Base-by-base conservation (phyloP, 1,140 invertebrate genomes). In the Drosophila orena region DNA sequence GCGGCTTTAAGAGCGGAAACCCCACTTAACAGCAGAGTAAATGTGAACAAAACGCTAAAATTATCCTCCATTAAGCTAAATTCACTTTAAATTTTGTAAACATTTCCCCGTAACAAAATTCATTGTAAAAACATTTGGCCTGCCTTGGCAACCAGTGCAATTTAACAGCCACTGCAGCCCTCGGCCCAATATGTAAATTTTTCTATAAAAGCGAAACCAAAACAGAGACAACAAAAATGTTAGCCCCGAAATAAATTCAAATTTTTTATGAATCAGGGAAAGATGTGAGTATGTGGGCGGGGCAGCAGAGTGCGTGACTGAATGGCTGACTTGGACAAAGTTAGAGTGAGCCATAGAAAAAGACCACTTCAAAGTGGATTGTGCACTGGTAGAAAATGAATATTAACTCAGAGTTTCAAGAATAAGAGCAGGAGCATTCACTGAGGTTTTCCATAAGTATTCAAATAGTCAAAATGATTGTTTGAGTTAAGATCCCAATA, bases 181-280 rank as follows among this genome's bases (percentile, higher is more conserved):
- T 64, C 56, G 37, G 52, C 53, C 10, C 60, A 66, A 70, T 85
- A 85, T 88, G 78, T 76, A 88, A 85, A 88, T 85, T 74, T 66
- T 56, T 22, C 15, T 17, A 58, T 44, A 61, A 65, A 65, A 68
- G 27, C 59, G 27, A 34, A 40, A 69, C 62, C 50, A 70, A 70
- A 70, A 69, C 42, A 68, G 49, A 69, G 35, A 34, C 66, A 46
- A 81, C 57, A 72, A 68, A 47, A 64, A 77, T 66, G 46, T 81
- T 70, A 79, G 50, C 42, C 64, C 37, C 52, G 52, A 81, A 71
- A 88, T 85, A 86, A 81, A 81, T 81, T 81, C 78, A 81, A 70
- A 85, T 70, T 78, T 86, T 85, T 86, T 85, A 85, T 85, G 81
- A 85, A 85, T 85, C 81, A 85, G 69, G 60, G 53, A 57, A 65